A percentile compares a stretch with the other conserved stretches of the same genome.
Evolutionary conservation across 2,888 invertebrate species (phyloP).

Genomic region (Chirona hameri): DNA sequence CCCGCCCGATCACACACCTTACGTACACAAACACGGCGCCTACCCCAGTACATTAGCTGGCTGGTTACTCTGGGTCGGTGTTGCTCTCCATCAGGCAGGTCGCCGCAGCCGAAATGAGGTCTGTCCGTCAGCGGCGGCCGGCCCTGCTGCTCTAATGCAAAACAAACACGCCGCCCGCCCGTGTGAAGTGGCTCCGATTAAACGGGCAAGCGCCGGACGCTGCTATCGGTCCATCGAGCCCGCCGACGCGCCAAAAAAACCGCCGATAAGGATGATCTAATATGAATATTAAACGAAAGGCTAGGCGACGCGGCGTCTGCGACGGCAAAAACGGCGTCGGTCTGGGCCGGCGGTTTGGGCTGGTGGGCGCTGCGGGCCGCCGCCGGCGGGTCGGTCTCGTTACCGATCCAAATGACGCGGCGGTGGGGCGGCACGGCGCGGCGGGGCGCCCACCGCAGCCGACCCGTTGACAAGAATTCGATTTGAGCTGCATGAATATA

Average conservation of each 20-base stretch:
- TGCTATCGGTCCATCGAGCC: background rate
- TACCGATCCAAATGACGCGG: conserved; percentile 7
- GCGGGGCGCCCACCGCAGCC: background rate
- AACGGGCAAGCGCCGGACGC: background rate
- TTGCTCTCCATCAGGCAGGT: background rate
- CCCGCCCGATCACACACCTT: too few relatives aligned
- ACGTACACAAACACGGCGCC: too few relatives aligned
- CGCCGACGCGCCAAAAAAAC: background rate
- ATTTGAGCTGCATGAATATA: conserved; percentile 28
- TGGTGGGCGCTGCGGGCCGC: background rate
- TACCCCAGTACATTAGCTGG: too few relatives aligned
- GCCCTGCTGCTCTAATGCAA: background rate
- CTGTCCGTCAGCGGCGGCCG: background rate
- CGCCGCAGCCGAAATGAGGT: background rate
- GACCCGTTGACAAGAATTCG: conserved; percentile 29
- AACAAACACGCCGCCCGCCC: background rate
- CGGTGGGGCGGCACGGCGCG: conserved; percentile 8
- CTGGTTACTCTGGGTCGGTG: background rate
- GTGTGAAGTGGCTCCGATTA: conserved; percentile 1
- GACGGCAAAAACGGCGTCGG: background rate
- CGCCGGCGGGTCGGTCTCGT: background rate
- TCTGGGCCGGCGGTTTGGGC: background rate
- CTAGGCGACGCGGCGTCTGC: conserved; percentile 4
- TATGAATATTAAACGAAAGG: conserved; percentile 26
- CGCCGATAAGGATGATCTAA: conserved; percentile 12